phyloP scores from a whole-genome alignment of 2,113 vertebrate species.

The Lycocorax pyrrhopterus region DNA sequence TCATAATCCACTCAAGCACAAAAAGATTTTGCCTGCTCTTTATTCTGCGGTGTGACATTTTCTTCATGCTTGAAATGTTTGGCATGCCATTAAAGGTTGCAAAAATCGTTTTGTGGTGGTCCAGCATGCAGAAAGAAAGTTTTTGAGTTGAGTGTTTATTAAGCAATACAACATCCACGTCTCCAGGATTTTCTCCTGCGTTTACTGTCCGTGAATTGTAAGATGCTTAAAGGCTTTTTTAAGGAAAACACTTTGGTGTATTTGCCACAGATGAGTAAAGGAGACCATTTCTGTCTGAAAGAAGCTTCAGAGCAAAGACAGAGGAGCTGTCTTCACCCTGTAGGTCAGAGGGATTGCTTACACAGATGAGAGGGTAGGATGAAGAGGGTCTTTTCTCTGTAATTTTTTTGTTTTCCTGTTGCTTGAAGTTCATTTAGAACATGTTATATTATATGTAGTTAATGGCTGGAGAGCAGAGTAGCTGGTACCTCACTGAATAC shows the following conservation, averaged over 20 bases:
- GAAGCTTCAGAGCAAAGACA: not conserved
- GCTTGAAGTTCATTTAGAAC: not conserved
- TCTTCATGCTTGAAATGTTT: slow-evolving; percentile 25
- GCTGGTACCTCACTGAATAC: not conserved
- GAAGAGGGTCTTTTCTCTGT: not conserved
- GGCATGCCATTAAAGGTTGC: not conserved
- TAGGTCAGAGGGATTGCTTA: not conserved
- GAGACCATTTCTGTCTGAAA: not conserved
- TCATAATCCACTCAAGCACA: not conserved
- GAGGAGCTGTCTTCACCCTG: not conserved
- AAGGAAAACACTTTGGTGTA: not conserved
- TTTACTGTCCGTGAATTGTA: slow-evolving; percentile 4
- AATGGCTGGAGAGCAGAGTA: not conserved
- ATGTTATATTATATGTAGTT: not conserved
- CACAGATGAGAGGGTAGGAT: not conserved
- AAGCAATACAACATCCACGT: not conserved
- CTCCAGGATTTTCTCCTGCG: not conserved
- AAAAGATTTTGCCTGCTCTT: slow-evolving; percentile 19
- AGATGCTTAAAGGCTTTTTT: not conserved
- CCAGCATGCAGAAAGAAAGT: not conserved
- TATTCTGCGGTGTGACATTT: slow-evolving; percentile 2
- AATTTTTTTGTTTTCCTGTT: not conserved
- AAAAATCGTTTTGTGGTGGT: not conserved
- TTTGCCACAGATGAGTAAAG: not conserved
- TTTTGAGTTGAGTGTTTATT: slow-evolving; percentile 16